Percentiles rank a stretch among this genome's conserved stretches.
Evolutionary conservation across 1,140 invertebrate species (phyloP).

Genomic region (Psilanteris sp.): DNA sequence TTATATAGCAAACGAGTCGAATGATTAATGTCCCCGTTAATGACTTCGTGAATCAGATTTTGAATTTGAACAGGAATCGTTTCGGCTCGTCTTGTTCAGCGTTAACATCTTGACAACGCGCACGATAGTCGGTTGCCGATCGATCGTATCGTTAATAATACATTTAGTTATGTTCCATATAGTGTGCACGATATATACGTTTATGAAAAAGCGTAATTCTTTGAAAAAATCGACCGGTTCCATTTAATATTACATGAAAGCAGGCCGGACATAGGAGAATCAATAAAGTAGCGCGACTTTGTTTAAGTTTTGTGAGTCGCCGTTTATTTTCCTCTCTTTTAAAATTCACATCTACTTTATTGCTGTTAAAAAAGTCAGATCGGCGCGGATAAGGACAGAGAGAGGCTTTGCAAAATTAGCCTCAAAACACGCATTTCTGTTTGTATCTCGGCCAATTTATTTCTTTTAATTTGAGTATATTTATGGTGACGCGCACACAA

Average conservation of each 20-base stretch:
- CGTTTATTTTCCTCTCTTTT: constrained; percentile 12
- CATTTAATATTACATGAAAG: constrained; percentile 55
- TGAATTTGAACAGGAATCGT: too few species aligned
- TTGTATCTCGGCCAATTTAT: constrained; percentile 23
- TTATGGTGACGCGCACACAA: constrained; percentile 20
- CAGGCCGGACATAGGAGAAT: constrained; percentile 32
- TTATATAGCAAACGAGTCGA: too few species aligned
- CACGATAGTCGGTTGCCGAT: neutral
- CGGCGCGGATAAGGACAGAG: too few species aligned
- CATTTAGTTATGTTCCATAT: constrained; percentile 46
- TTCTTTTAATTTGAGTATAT: constrained; percentile 32
- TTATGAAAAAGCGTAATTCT: constrained; percentile 45
- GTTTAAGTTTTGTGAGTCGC: constrained; percentile 20
- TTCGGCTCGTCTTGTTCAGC: too few species aligned
- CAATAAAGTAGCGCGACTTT: constrained; percentile 45
- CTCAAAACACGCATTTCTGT: constrained; percentile 30
- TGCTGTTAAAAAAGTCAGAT: too few species aligned
- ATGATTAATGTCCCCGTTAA: too few species aligned
- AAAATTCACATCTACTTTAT: too few species aligned
- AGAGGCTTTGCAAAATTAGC: constrained; percentile 11
- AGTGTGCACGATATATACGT: constrained; percentile 24
- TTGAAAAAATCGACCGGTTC: constrained; percentile 53
- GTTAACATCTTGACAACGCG: constrained; percentile 11
- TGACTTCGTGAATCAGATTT: too few species aligned
- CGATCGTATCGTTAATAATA: constrained; percentile 46